Base-by-base conservation (phyloP, 2,797 vertebrate species). In the Chelon auratus region DNA sequence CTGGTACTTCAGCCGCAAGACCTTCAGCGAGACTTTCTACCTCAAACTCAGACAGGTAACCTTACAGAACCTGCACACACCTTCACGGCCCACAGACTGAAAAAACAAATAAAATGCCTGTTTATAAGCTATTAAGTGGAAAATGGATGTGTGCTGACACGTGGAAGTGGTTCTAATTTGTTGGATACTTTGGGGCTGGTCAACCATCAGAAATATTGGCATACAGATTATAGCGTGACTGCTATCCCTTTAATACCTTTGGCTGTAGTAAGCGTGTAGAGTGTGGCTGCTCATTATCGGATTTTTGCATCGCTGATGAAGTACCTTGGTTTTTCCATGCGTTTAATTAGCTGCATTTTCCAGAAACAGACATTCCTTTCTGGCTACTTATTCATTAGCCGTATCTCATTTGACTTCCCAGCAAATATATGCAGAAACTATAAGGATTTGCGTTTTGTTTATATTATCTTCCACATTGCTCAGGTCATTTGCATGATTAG, bases 1-100 rank as follows among this genome's bases (percentile, higher is more conserved):
- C 89, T 99, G 98, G 98, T 99, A 99, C 92, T 99, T 98, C 91
- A 99, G 98, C 92, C 95, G 98, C 62, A 99, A 98, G 89, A 94
- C 96, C 76, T 98, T 97, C 92, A 97, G 94, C 0, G 97, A 99
- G 91, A 98, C 94, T 2, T 99, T 99, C 88, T 96, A 96, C 83
- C 96, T 99, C 91, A 97, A 93, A 85, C 94, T 99, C 55, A 91
- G 92, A 91, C 94, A 92, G 94, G 97, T 97, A 93, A 33, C 12
- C 12, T 3, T 1, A 11, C 11, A 68, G 15, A 62, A 43, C 10
- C 15, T 33, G 45, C 4, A 18, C 36, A 15, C 47, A 7, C 30
- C 30, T 33, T 33, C 30, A 33, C 30, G 30, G 30, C 30, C 30
- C 30, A 33, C 30, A 8, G 30, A 33, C 30, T 33, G 30, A 6